Evolutionary conservation across 2,113 vertebrate species (phyloP), one percentile per base, ranked within the genome.

Genomic region (Lophura nycthemera): DNA sequence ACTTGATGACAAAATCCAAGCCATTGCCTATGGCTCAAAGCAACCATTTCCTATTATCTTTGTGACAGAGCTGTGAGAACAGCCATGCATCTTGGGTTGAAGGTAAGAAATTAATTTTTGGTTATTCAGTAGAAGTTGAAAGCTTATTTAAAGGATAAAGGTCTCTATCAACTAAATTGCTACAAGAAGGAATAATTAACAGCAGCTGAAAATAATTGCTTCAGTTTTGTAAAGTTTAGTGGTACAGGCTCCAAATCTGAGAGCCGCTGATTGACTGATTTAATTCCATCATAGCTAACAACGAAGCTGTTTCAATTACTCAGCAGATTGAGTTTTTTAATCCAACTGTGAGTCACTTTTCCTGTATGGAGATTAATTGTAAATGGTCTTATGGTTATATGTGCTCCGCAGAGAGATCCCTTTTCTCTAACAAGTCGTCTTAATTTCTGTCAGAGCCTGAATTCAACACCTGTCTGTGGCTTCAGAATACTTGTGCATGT

Each of bases 1-100:
- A 94, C 73, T 75, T 88, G 22, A 88, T 94, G 71, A 66, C 47
- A 95, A 80, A 89, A 95, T 92, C 85, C 60, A 89, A 30, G 47
- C 36, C 21, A 21, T 16, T 94, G 74, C 86, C 74, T 74, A 32
- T 61, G 91, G 65, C 83, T 94, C 13, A 82, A 81, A 74, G 75
- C 90, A 90, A 27, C 36, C 21, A 76, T 95, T 96, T 89, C 21
- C 65, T 73, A 25, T 0, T 0, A 17, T 61, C 45, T 43, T 64
- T 84, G 57, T 83, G 52, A 47, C 34, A 72, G n/a, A 64, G 36
- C 47, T 77, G 32, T 36, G 60, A 61, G 50, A 87, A 71, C 34
- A 90, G 15, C 42, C 27, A 22, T 81, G 54, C 63, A 88, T 21
- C 45, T 67, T 83, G 34, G 27, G 13, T 95, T 87, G 18, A 56